Percentiles rank a stretch among this genome's conserved stretches.
Evolutionary conservation across 2,113 vertebrate genomes (phyloP).

Genomic region (Steatornis caripensis): DNA sequence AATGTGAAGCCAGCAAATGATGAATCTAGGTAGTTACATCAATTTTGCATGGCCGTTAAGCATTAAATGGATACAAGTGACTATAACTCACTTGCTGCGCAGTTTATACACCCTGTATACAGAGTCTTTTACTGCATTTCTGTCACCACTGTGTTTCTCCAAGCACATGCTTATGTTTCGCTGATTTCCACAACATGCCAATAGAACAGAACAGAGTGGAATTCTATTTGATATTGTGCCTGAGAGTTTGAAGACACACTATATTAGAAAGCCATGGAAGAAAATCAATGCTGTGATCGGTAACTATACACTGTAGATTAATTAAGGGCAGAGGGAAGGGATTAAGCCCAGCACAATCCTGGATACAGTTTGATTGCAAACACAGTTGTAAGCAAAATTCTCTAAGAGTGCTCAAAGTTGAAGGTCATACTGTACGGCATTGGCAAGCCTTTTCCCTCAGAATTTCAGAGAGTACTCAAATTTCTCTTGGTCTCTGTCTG

Average conservation of each 20-base stretch:
- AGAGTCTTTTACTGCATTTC: neutral
- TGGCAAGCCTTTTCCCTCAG: neutral
- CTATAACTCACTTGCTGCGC: neutral
- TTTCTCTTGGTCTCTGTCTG: neutral
- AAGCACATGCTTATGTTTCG: neutral
- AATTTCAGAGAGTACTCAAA: neutral
- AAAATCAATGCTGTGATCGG: constrained; percentile 10
- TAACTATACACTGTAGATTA: constrained; percentile 16
- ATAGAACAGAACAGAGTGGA: neutral
- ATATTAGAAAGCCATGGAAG: neutral
- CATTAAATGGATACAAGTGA: neutral
- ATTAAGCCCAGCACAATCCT: constrained; percentile 25
- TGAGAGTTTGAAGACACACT: neutral
- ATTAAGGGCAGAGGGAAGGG: constrained; percentile 17
- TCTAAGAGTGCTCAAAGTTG: neutral
- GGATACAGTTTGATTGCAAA: neutral
- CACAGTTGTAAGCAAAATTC: neutral
- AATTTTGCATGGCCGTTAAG: neutral
- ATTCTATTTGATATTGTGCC: neutral
- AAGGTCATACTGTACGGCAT: neutral
- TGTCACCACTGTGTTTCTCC: neutral
- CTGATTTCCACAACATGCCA: neutral
- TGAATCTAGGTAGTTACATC: neutral
- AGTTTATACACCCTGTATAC: neutral
- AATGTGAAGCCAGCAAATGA: neutral